These are phyloP conservation scores for Synanceia verrucosa DNA, from an alignment of 2,797 vertebrate species.

Conservation along the genomic window DNA sequence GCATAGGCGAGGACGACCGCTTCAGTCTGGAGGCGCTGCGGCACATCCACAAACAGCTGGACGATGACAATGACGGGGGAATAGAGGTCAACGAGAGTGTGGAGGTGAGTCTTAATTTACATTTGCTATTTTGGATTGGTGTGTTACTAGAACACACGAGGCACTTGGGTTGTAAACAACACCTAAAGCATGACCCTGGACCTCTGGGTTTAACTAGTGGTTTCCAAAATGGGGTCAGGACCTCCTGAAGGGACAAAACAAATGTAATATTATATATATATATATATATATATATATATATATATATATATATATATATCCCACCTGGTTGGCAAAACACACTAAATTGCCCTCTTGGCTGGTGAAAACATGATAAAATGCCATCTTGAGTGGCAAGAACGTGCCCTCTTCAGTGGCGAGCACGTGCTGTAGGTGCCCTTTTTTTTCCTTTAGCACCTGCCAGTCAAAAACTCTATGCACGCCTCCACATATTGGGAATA, in stretches of 20 bases:
- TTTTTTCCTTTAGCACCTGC: no score
- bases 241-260: background rate
- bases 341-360: no score
- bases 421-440: no score
- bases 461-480: no score
- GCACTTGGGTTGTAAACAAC: background rate
- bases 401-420: no score
- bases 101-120: conserved; percentile 85
- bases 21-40: conserved; percentile 95
- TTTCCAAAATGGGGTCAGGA: background rate
- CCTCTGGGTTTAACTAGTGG: background rate
- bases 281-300: no score
- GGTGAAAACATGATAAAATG: no score
- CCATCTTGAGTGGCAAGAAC: no score
- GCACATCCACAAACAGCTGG: conserved; percentile 98
- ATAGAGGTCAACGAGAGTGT: conserved; percentile 99
- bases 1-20: conserved; percentile 92
- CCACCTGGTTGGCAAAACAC: no score
- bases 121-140: background rate
- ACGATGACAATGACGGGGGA: conserved; percentile 97
- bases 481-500: no score
- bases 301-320: no score
- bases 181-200: no score
- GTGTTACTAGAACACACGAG: background rate
- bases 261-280: background rate